Evolutionary conservation across 2,113 vertebrate species (phyloP).

Genomic region (Tiliqua scincoides): DNA sequence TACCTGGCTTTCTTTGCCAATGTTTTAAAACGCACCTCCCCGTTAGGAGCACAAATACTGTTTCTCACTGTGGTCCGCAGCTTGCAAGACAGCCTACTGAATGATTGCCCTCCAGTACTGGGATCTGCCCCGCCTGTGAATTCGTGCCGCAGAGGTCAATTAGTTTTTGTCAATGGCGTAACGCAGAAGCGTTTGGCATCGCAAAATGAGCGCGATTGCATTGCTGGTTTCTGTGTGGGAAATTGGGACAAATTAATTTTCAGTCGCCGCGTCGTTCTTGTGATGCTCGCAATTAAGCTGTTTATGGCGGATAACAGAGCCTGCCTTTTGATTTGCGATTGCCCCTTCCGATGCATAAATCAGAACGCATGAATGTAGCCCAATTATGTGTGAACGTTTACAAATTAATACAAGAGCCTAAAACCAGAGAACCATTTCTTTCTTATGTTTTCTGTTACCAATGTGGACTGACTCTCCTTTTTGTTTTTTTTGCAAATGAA

Average conservation of each 20-base stretch:
- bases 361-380: constrained; percentile 62
- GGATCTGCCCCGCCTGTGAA: constrained; percentile 50
- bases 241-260: constrained; percentile 24
- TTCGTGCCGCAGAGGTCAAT: constrained; percentile 41
- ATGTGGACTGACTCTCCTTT: constrained; percentile 43
- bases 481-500: constrained; percentile 43
- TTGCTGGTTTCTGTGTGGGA: constrained; percentile 33
- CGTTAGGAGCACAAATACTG: neutral
- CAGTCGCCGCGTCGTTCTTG: constrained; percentile 35
- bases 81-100: neutral
- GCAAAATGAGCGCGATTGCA: neutral
- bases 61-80: too few species aligned
- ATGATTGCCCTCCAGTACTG: neutral
- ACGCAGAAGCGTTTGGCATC: neutral
- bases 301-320: constrained; percentile 41
- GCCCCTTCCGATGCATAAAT: constrained; percentile 50
- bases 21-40: neutral
- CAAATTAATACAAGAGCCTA: constrained; percentile 44
- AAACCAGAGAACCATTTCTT: constrained; percentile 29
- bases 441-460: neutral
- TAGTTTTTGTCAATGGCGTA: constrained; percentile 64
- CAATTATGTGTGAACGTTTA: constrained; percentile 46
- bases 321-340: constrained; percentile 36
- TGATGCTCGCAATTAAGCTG: constrained; percentile 59
- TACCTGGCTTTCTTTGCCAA: constrained; percentile 4